Conservation (phyloP, 2,113 vertebrate species). For the Misgurnus anguillicaudatus region DNA sequence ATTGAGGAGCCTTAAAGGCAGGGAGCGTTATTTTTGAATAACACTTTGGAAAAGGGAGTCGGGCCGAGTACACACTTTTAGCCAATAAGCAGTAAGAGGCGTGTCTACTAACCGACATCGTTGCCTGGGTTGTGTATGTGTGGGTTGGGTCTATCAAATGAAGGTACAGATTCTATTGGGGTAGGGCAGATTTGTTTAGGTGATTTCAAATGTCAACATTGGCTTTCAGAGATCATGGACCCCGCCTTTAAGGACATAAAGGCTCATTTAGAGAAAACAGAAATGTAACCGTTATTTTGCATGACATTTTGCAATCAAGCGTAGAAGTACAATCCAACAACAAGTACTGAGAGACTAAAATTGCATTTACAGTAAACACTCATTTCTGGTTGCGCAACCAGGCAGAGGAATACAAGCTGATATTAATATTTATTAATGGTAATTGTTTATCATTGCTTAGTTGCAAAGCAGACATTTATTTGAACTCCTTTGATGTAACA, state of each 20-base stretch:
- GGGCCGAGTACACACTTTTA: too few relatives aligned
- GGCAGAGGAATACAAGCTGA: constrained; percentile 35
- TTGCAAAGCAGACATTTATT: constrained; percentile 43
- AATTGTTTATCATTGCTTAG: constrained; percentile 45
- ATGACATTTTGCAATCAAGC: constrained; percentile 1
- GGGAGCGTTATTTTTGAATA: too few relatives aligned
- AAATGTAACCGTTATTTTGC: constrained; percentile 39
- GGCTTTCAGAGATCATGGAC: constrained; percentile 43
- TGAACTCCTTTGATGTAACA: constrained; percentile 50
- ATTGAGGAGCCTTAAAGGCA: too few relatives aligned
- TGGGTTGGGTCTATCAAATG: too few relatives aligned
- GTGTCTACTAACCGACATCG: too few relatives aligned
- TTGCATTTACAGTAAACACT: constrained; percentile 41
- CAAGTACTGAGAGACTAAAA: constrained; percentile 9
- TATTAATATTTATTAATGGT: constrained; percentile 61
- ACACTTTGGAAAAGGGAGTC: too few relatives aligned
- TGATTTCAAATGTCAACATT: background rate
- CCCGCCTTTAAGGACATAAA: constrained; percentile 21
- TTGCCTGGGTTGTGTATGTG: too few relatives aligned
- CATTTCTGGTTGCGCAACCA: constrained; percentile 14
- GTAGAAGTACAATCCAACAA: constrained; percentile 42
- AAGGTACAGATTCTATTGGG: too few relatives aligned
- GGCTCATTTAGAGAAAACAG: constrained; percentile 31
- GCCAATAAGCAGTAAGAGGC: too few relatives aligned
- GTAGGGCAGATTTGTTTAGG: too few relatives aligned